Evolutionary conservation across 2,888 invertebrate genomes (phyloP).

Genomic region (Pediacus dermestoides): DNA sequence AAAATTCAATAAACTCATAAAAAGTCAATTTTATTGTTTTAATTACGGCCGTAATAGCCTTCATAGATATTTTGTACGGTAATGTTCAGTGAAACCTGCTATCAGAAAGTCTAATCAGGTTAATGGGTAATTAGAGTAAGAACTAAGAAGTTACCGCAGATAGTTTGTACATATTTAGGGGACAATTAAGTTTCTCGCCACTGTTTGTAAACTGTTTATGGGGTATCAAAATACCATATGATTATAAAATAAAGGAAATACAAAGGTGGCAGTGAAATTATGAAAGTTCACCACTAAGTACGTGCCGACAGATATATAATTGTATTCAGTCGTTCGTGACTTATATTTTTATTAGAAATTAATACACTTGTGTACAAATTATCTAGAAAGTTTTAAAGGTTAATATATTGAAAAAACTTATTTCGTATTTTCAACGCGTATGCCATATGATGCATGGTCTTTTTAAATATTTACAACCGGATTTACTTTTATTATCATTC

Average conservation of each 20-base stretch:
- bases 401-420: background rate
- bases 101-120: slow-evolving; percentile 34
- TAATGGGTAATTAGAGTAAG: slow-evolving; percentile 41
- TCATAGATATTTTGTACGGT: too few species aligned
- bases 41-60: too few species aligned
- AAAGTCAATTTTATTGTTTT: too few species aligned
- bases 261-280: slow-evolving; percentile 24
- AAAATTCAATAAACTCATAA: too few species aligned
- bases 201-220: slow-evolving; percentile 23
- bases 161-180: slow-evolving; percentile 38
- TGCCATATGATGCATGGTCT: too few species aligned
- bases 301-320: slow-evolving; percentile 11
- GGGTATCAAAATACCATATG: slow-evolving; percentile 15
- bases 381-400: slow-evolving; percentile 3
- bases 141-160: slow-evolving; percentile 27
- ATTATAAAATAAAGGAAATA: slow-evolving; percentile 11
- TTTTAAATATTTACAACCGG: too few species aligned
- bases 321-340: slow-evolving; percentile 16
- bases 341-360: slow-evolving; percentile 15
- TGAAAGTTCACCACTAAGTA: slow-evolving; percentile 15
- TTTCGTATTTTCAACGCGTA: slow-evolving; percentile 12
- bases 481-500: too few species aligned
- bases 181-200: slow-evolving; percentile 37
- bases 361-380: slow-evolving; percentile 7
- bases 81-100: slow-evolving; percentile 25